These are phyloP conservation scores for Triops cancriformis DNA, from an alignment of 1,140 invertebrate species.

Conservation along the genomic window DNA sequence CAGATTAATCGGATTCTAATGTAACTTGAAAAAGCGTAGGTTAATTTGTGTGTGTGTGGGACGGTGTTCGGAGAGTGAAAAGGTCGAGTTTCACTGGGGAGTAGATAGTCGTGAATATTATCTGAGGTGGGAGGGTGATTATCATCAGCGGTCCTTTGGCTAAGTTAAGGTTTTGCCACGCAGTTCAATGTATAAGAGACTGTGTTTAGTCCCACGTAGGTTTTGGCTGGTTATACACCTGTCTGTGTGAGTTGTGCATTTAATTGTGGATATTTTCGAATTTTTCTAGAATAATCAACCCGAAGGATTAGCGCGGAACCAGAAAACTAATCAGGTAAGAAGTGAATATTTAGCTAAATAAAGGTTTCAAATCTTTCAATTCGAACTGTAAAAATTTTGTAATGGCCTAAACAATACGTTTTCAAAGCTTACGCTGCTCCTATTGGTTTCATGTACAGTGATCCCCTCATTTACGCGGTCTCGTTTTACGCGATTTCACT, in stretches of 20 bases:
- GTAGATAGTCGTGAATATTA: not conserved
- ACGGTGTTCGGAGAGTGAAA: not conserved
- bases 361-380: no score
- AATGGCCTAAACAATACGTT: no score
- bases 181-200: not conserved
- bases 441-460: no score
- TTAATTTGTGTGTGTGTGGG: not conserved
- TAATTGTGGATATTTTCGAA: not conserved
- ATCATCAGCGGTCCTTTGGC: not conserved
- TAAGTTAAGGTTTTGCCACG: not conserved
- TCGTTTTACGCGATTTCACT: no score
- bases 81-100: not conserved
- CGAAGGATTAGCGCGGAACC: not conserved
- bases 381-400: no score
- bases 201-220: conserved; percentile 2
- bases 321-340: not conserved
- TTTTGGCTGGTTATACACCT: not conserved
- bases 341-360: not conserved
- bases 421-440: no score
- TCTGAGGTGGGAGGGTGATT: not conserved
- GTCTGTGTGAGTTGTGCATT: not conserved
- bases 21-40: not conserved
- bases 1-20: no score
- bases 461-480: no score
- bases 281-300: not conserved